Conservation (phyloP, 2,888 invertebrate species). For the Machimus rusticus region DNA sequence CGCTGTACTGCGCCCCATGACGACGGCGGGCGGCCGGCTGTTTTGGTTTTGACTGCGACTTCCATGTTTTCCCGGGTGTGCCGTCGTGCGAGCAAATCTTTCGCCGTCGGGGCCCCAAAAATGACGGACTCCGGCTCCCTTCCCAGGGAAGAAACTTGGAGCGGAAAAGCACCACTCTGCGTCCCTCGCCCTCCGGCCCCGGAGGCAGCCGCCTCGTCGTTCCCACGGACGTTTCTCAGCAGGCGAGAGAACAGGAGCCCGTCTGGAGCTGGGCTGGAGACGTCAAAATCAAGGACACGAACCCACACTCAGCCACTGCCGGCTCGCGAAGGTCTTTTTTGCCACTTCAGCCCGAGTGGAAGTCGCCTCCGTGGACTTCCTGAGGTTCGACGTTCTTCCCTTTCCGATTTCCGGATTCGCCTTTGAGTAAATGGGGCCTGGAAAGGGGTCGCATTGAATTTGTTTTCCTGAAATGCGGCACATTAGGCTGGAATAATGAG, state of each 20-base stretch:
- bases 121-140: background rate
- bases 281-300: slow-evolving; percentile 35
- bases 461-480: background rate
- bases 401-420: background rate
- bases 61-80: background rate
- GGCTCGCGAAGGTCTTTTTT: background rate
- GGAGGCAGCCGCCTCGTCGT: too few relatives aligned
- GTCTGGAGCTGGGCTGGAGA: background rate
- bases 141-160: background rate
- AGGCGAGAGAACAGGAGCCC: background rate
- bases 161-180: background rate
- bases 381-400: background rate
- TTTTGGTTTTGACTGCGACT: background rate
- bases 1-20: background rate
- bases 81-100: background rate
- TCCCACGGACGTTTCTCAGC: background rate
- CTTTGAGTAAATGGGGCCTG: background rate
- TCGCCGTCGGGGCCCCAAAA: background rate
- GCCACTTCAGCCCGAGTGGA: background rate
- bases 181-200: background rate
- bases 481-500: background rate
- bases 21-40: background rate
- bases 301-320: slow-evolving; percentile 1
- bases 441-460: background rate
- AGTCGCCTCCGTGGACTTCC: background rate